Conservation (phyloP, 2,888 invertebrate genomes). For the Aspidiotus rigidus region DNA sequence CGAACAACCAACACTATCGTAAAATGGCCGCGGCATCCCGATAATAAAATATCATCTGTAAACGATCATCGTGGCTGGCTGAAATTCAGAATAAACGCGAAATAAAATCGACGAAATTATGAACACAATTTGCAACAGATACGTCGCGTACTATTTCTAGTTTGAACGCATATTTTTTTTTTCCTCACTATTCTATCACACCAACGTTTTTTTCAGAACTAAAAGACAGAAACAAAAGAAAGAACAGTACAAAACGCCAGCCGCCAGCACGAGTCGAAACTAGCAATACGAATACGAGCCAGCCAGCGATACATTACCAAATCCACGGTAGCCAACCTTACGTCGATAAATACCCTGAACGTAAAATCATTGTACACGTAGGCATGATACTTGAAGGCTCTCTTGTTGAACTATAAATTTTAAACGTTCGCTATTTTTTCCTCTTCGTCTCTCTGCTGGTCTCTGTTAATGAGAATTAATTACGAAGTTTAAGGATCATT, state of each 20-base stretch:
- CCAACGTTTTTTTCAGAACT: background rate
- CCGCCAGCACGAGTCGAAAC: conserved; percentile 5
- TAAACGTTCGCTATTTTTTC: no score
- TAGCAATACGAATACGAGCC: background rate
- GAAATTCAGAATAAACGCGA: conserved; percentile 2
- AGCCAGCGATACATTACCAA: conserved; percentile 10
- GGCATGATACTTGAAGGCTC: background rate
- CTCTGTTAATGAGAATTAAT: background rate
- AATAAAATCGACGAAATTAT: background rate
- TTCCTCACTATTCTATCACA: background rate
- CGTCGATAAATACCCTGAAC: background rate
- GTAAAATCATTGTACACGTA: background rate
- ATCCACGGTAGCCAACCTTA: conserved; percentile 11
- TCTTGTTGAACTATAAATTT: no score
- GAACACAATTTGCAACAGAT: background rate
- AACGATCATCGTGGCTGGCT: conserved; percentile 1
- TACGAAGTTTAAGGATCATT: background rate
- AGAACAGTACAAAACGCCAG: conserved; percentile 10
- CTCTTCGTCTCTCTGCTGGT: background rate
- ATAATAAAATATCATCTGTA: conserved; percentile 14
- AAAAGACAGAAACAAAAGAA: conserved; percentile 1
- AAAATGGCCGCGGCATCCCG: conserved; percentile 28
- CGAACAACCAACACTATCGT: conserved; percentile 16
- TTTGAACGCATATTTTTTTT: background rate
- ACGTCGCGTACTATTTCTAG: background rate